Conservation (phyloP, 2,888 invertebrate species). For the Anoncus sp. region DNA sequence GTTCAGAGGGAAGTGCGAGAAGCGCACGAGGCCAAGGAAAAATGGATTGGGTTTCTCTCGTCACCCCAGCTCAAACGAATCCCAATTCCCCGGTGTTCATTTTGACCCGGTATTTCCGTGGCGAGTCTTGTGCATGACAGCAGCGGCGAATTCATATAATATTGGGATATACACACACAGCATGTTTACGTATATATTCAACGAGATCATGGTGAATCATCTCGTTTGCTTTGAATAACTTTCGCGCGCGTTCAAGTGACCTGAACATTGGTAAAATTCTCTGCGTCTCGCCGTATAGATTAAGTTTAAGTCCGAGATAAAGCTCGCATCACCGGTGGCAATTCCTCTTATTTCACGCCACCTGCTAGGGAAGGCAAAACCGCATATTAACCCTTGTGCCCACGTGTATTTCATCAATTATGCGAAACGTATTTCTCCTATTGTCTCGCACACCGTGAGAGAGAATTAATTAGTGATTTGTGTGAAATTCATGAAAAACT, state of each 20-base stretch:
- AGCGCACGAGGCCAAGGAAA: neutral
- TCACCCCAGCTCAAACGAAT: neutral
- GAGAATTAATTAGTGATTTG: no score
- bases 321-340: constrained; percentile 20
- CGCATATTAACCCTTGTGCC: constrained; percentile 50
- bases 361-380: constrained; percentile 9
- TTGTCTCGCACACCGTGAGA: constrained; percentile 19
- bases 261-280: constrained; percentile 39
- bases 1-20: neutral
- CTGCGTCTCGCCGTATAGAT: constrained; percentile 36
- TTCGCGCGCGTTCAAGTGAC: constrained; percentile 18
- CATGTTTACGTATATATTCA: constrained; percentile 1
- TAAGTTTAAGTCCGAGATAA: constrained; percentile 44
- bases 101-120: no score
- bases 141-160: constrained; percentile 9
- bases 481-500: constrained; percentile 4
- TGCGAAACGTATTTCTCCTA: constrained; percentile 22
- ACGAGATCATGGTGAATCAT: constrained; percentile 35
- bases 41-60: neutral
- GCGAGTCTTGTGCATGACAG: neutral
- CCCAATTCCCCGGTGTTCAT: no score
- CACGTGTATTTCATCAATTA: constrained; percentile 33
- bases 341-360: constrained; percentile 25
- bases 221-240: constrained; percentile 48
- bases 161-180: neutral